phyloP scores from a whole-genome alignment of 2,888 invertebrate species.

The Hybos culiciformis region DNA sequence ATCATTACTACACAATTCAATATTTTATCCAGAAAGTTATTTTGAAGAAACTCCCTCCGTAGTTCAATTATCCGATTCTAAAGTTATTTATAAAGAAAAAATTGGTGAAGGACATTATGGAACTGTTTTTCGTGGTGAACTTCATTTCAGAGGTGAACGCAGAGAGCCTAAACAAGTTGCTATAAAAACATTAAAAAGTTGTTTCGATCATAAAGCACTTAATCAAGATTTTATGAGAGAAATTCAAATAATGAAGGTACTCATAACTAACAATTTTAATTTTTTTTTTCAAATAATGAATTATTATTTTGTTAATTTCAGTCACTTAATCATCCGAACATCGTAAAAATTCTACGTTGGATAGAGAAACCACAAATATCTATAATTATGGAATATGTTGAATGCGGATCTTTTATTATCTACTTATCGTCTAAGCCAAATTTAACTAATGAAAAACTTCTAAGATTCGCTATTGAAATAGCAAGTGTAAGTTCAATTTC shows the following conservation, averaged over 20 bases:
- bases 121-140: constrained; percentile 59
- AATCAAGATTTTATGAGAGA: constrained; percentile 70
- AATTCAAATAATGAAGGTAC: constrained; percentile 75
- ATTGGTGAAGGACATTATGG: constrained; percentile 67
- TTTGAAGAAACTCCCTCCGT: constrained; percentile 22
- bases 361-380: constrained; percentile 62
- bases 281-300: constrained; percentile 4
- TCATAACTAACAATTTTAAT: not conserved
- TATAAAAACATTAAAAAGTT: constrained; percentile 50
- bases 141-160: constrained; percentile 21
- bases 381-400: constrained; percentile 81
- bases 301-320: constrained; percentile 26
- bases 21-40: constrained; percentile 6
- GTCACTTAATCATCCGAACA: constrained; percentile 72
- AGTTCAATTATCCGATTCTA: constrained; percentile 23
- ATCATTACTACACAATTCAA: not conserved
- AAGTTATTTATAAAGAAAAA: constrained; percentile 26
- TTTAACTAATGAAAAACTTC: constrained; percentile 46
- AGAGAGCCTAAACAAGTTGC: constrained; percentile 41
- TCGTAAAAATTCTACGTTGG: constrained; percentile 74
- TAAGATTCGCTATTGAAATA: constrained; percentile 70
- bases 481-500: constrained; percentile 46
- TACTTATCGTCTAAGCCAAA: constrained; percentile 63
- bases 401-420: constrained; percentile 67
- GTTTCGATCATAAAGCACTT: constrained; percentile 32